These are phyloP conservation scores for Tetranychus piercei DNA, from an alignment of 2,888 invertebrate genomes.

Conservation along the genomic window DNA sequence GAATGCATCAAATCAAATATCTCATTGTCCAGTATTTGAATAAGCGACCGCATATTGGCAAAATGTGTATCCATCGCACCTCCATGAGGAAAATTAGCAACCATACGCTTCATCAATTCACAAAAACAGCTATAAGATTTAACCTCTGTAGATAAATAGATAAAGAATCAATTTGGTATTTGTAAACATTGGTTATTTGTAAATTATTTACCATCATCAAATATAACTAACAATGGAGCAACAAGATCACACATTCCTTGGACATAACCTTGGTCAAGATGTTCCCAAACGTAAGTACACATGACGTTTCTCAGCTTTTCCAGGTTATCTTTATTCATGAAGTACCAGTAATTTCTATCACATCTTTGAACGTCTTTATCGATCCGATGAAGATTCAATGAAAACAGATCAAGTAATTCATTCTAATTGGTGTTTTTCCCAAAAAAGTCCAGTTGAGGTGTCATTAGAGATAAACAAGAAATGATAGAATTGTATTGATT, in stretches of 20 bases:
- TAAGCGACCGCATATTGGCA: constrained; percentile 63
- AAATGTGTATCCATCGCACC: constrained; percentile 90
- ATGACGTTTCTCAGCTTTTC: constrained; percentile 82
- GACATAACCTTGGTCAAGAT: constrained; percentile 80
- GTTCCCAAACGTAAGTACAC: constrained; percentile 96
- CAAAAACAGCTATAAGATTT: constrained; percentile 76
- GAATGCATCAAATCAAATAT: constrained; percentile 84
- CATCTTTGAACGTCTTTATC: constrained; percentile 92
- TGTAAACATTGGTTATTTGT: too few species aligned
- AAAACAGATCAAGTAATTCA: constrained; percentile 63
- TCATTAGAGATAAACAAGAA: background rate
- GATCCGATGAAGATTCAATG: constrained; percentile 74
- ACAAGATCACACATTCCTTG: constrained; percentile 95
- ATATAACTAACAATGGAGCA: constrained; percentile 73
- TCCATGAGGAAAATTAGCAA: constrained; percentile 72
- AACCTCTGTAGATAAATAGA: constrained; percentile 43
- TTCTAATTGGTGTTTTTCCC: constrained; percentile 40
- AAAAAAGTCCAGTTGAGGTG: background rate
- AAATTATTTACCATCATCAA: constrained; percentile 48
- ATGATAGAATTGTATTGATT: background rate
- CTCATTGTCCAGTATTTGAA: constrained; percentile 66
- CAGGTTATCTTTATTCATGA: constrained; percentile 58
- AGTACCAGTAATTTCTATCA: constrained; percentile 83
- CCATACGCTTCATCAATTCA: constrained; percentile 70
- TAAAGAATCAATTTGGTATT: background rate